Evolutionary conservation across 2,113 vertebrate genomes (phyloP), one percentile per base, ranked within the genome.

Genomic region (Trochalopteron elliotii): DNA sequence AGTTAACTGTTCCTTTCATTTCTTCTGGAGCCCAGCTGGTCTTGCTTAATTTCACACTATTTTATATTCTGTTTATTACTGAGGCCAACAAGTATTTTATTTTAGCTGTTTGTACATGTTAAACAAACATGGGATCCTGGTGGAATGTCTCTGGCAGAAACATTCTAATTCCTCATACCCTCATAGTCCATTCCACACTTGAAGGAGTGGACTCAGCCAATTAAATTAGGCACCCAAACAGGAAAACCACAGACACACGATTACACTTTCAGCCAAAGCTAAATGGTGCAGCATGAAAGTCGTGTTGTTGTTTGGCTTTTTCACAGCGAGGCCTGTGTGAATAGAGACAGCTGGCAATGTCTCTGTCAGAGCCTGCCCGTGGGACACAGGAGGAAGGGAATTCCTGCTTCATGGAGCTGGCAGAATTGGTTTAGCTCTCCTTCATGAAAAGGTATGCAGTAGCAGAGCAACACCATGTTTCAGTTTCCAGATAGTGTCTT

Each of bases 51-150:
- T 97, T 97, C 94, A 94, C 95, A 95, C 93, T 94, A 93, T 96
- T 97, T 97, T 96, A 94, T 96, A 95, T 97, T 97, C 93, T 95
- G 95, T 95, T 96, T 96, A 96, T 96, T 97, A 91, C 91, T 25
- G 82, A 94, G 70, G 89, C 94, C 87, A 93, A 88, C 91, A 96
- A 95, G 87, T 95, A 94, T 94, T 97, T 96, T 96, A 91, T 94
- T 96, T 96, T 96, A 94, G 91, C 84, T 97, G 87, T 94, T 96
- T 97, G 94, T 97, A 89, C 91, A 96, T 96, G 87, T 96, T 95
- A 97, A 96, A 96, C 95, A 97, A 97, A 96, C 94, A 89, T n/a
- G 71, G 63, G 84, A 90, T 96, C 84, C 0, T 93, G 75, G 70
- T 85, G 92, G 94, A 97, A 97, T 93, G 96, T 96, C 94, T 96